phyloP scores from a whole-genome alignment of 1,140 invertebrate species.

The Euura saliciscinereae region DNA sequence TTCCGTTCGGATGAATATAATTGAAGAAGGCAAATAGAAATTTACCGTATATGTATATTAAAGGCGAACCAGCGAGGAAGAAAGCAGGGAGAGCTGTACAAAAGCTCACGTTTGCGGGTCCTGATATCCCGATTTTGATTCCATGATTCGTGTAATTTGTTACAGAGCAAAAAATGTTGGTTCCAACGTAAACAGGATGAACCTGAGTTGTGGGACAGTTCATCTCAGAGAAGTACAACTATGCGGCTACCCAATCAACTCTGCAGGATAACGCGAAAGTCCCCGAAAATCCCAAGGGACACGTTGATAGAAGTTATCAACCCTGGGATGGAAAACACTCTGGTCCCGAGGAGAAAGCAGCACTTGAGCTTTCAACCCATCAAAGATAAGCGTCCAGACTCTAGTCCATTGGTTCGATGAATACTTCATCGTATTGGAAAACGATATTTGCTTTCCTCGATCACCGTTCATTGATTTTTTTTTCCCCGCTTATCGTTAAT shows the following conservation, averaged over 20 bases:
- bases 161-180: too few species aligned
- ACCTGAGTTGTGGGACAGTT: neutral
- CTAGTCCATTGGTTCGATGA: neutral
- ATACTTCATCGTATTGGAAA: conserved; percentile 7
- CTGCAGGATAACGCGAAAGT: neutral
- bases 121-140: too few species aligned
- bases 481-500: too few species aligned
- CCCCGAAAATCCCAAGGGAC: neutral
- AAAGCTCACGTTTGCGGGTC: too few species aligned
- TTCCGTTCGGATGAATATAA: too few species aligned
- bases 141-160: too few species aligned
- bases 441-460: neutral
- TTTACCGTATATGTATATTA: too few species aligned
- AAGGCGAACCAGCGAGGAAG: too few species aligned
- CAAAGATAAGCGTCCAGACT: conserved; percentile 3
- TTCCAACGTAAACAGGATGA: too few species aligned
- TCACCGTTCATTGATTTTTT: too few species aligned
- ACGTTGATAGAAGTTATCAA: neutral
- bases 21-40: too few species aligned
- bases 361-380: neutral
- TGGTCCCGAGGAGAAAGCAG: neutral
- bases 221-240: neutral
- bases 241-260: neutral
- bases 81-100: too few species aligned
- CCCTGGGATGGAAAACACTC: neutral